Evolutionary conservation across 2,888 invertebrate genomes (phyloP).

Genomic region (Papilio elwesi): DNA sequence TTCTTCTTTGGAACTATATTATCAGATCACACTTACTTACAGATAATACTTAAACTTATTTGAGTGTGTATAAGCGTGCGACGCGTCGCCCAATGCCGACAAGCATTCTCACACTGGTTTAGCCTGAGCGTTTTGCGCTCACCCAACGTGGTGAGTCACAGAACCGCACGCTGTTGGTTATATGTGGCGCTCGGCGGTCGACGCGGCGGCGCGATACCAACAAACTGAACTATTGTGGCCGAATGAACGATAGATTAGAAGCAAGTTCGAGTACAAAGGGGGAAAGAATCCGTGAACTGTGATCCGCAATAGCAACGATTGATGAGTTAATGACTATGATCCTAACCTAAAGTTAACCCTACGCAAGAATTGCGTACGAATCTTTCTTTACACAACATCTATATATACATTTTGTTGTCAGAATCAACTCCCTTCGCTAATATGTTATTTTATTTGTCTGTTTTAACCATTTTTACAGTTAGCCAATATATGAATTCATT

Average conservation of each 20-base stretch:
- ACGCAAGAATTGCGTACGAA: too few species aligned
- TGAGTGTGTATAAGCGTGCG: conserved; percentile 58
- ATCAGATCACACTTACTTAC: conserved; percentile 74
- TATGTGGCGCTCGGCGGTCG: conserved; percentile 50
- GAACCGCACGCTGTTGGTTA: conserved; percentile 66
- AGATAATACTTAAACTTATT: conserved; percentile 60
- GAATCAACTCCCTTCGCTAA: too few species aligned
- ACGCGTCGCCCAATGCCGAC: conserved; percentile 57
- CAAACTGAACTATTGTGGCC: conserved; percentile 28
- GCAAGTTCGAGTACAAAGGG: conserved; percentile 67
- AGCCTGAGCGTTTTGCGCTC: conserved; percentile 45
- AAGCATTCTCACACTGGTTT: conserved; percentile 66
- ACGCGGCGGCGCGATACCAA: conserved; percentile 42
- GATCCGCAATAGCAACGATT: conserved; percentile 48
- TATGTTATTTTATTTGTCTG: too few species aligned
- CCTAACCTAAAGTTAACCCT: conserved; percentile 43
- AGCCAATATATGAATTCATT: too few species aligned
- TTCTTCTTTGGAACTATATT: conserved; percentile 70
- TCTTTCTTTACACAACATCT: too few species aligned
- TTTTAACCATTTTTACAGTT: too few species aligned
- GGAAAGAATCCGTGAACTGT: conserved; percentile 59
- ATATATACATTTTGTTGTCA: too few species aligned
- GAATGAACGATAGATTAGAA: conserved; percentile 23
- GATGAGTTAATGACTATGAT: conserved; percentile 6
- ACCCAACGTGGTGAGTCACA: conserved; percentile 55